Evolutionary conservation across 2,888 invertebrate genomes (phyloP), one percentile per base, ranked within the genome.

Genomic region (Drosophila robusta): DNA sequence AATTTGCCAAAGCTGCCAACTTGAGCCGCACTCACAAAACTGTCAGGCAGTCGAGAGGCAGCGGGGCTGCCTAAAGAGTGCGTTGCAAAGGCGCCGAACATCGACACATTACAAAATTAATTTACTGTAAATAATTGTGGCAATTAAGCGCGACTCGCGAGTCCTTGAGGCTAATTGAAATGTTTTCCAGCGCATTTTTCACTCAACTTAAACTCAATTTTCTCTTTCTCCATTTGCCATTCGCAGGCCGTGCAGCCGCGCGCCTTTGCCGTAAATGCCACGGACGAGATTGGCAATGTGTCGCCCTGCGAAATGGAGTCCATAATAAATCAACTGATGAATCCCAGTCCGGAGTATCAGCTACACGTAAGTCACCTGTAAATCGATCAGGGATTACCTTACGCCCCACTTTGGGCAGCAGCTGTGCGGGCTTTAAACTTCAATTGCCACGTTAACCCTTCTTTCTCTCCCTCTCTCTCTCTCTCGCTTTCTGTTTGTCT

Each of bases 301-400:
- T 89, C 92, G 61, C 90, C 90, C 55, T 92, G 91, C 63, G 92
- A 92, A 77, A 75, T 92, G 80, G 92, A 92, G 80, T 87, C 90
- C 58, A 81, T 92, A 72, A 90, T 92, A 76, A 91, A 90, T 84
- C 91, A 92, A 68, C 78, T 92, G 78, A 87, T 89, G 68, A 90
- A 92, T 86, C 92, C 92, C 65, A 91, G 83, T 54, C 89, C 90
- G 7, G 92, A 91, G 63, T 92, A 92, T 72, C 91, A 92, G 82
- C 81, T 92, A 85, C 92, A 92, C 71, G 92, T 92, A 90, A 91
- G 92, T 90, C 22, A 69, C 70, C 51, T 38, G 39, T n/a, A 55
- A 62, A 24, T 41, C 38, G 60, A 49, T 60, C 39, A 63, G 14
- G 67, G 66, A 68, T 75, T 75, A 69, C 49, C 36, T 38, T 9